A percentile compares a stretch with the other conserved stretches of the same genome.
Evolutionary conservation across 2,113 vertebrate genomes (phyloP).

Genomic region (Hemibates koningsi): DNA sequence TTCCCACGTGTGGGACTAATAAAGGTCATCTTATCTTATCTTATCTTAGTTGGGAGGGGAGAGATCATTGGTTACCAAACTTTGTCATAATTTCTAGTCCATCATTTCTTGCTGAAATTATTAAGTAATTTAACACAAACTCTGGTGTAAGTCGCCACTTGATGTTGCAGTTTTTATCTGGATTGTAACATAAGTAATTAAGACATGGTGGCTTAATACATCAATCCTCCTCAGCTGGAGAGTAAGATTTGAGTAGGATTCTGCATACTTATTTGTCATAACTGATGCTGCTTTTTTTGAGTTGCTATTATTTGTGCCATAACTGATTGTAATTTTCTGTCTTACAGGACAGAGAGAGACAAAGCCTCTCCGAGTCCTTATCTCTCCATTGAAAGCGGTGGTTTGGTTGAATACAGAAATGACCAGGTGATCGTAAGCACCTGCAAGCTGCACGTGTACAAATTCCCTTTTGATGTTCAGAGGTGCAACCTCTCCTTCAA

Average conservation of each 20-base stretch:
- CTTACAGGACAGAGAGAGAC: neutral
- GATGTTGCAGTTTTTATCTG: neutral
- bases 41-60: neutral
- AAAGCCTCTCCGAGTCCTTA: conserved; percentile 10
- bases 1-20: too few species aligned
- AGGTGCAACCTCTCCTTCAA: neutral
- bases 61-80: neutral
- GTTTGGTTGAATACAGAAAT: neutral
- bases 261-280: fast-evolving
- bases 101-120: neutral
- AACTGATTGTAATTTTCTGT: neutral
- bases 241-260: neutral
- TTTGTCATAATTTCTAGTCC: neutral
- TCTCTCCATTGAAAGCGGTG: neutral
- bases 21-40: too few species aligned
- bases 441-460: neutral
- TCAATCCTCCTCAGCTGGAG: neutral
- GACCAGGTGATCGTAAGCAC: conserved; percentile 33
- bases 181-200: neutral
- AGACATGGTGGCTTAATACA: neutral
- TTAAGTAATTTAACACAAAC: neutral
- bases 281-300: neutral
- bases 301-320: neutral
- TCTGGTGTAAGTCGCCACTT: neutral
- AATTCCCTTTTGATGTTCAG: neutral